These are phyloP conservation scores for Numenius arquata DNA, from an alignment of 2,113 vertebrate genomes.

Conservation along the genomic window DNA sequence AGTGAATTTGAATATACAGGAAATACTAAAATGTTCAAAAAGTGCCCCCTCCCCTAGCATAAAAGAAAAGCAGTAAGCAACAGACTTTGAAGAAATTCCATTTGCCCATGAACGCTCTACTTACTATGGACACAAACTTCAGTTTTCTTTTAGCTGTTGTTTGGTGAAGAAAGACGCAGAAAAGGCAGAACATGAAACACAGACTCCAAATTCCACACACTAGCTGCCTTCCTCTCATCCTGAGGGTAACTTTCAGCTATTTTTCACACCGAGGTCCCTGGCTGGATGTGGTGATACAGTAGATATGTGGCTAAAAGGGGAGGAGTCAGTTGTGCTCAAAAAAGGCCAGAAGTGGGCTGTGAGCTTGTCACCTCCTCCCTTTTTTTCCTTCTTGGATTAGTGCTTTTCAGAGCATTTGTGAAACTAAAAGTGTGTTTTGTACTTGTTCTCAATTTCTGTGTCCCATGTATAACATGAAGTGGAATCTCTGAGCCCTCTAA, in stretches of 20 bases:
- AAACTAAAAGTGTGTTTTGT: background rate
- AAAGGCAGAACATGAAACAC: constrained; percentile 33
- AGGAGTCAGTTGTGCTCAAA: background rate
- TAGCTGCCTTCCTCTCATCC: constrained; percentile 35
- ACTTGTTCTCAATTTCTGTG: background rate
- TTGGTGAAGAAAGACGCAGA: constrained; percentile 16
- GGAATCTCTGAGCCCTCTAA: background rate
- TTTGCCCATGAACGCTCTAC: background rate
- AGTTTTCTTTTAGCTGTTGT: constrained; percentile 62
- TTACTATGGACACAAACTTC: constrained; percentile 71
- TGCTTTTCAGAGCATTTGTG: background rate
- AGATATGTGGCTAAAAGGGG: background rate
- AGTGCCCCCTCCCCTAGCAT: background rate
- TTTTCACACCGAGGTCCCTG: background rate
- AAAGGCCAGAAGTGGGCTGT: background rate
- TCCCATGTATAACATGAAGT: background rate
- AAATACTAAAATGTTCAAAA: background rate
- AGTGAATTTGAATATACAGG: background rate
- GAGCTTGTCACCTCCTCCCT: background rate
- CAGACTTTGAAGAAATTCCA: background rate
- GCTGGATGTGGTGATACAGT: background rate
- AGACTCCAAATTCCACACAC: constrained; percentile 46
- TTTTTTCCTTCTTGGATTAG: background rate
- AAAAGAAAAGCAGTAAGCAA: background rate
- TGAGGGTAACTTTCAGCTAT: background rate